phyloP scores from a whole-genome alignment of 2,113 vertebrate species.

The Scomber colias region DNA sequence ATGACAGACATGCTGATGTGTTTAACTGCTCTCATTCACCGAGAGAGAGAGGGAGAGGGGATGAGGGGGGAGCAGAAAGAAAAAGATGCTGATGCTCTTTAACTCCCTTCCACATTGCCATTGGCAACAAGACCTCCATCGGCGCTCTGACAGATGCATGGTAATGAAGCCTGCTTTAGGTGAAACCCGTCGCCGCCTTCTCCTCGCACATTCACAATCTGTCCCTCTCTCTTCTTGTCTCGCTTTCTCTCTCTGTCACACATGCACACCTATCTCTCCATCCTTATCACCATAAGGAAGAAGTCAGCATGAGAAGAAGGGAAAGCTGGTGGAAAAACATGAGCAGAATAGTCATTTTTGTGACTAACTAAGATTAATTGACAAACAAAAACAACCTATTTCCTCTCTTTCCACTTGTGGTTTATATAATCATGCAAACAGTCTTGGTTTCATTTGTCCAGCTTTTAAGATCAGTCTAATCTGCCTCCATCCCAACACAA shows the following conservation, averaged over 20 bases:
- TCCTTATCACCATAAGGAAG: conserved; percentile 15
- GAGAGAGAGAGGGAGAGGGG: conserved; percentile 30
- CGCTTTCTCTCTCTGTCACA: not conserved
- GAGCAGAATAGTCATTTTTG: not conserved
- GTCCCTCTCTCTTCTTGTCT: conserved; percentile 45
- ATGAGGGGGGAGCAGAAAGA: not conserved
- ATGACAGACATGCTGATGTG: conserved; percentile 83
- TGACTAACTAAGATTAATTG: conserved; percentile 9
- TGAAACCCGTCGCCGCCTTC: conserved; percentile 55
- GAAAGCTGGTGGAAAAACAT: not conserved
- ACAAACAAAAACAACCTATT: not conserved
- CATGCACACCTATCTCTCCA: conserved; percentile 30
- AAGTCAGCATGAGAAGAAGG: not conserved
- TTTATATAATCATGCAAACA: conserved; percentile 1
- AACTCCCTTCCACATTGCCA: conserved; percentile 75
- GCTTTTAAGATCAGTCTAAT: not conserved
- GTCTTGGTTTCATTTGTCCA: not conserved
- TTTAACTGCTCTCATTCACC: conserved; percentile 70
- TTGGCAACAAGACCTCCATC: conserved; percentile 71
- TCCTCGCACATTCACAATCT: conserved; percentile 56
- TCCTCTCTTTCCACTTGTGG: not conserved
- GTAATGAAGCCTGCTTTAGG: conserved; percentile 77
- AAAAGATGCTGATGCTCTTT: conserved; percentile 72
- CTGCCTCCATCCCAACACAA: not conserved
- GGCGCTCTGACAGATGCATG: conserved; percentile 75